Percentiles rank a stretch among this genome's conserved stretches.
Conservation (phyloP, 2,888 invertebrate species). For the Agelastica alni region DNA sequence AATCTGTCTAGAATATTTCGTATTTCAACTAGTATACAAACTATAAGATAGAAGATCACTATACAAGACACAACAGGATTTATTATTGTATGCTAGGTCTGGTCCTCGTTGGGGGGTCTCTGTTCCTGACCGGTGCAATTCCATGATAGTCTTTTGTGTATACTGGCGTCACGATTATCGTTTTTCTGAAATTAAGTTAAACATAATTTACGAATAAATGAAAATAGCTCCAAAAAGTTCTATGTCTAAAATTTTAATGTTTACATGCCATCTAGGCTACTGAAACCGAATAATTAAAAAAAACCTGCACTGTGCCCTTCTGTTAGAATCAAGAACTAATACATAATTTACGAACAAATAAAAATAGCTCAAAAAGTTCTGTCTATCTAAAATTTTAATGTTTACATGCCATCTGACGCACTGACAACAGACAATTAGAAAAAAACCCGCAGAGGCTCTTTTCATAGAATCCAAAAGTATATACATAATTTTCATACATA, state of each 20-base stretch:
- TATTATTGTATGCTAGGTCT: conserved; percentile 54
- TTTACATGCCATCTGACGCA: no score
- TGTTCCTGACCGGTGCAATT: conserved; percentile 57
- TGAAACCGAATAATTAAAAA: no score
- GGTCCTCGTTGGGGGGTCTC: conserved; percentile 51
- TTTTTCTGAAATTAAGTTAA: conserved; percentile 56
- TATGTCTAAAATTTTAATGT: background rate
- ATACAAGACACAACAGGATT: conserved; percentile 49
- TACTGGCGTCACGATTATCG: conserved; percentile 58
- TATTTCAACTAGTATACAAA: conserved; percentile 50
- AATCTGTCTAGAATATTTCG: conserved; percentile 39
- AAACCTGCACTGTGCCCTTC: no score
- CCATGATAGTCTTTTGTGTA: conserved; percentile 67
- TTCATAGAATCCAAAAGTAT: no score
- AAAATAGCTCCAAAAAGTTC: background rate
- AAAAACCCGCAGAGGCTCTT: no score
- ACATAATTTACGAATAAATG: conserved; percentile 1
- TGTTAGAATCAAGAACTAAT: no score
- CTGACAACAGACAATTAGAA: no score
- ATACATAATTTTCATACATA: no score
- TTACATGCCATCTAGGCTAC: no score
- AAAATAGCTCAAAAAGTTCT: no score
- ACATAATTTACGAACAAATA: no score
- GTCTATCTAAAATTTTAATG: no score
- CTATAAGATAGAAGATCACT: conserved; percentile 51